Percentiles rank a stretch among this genome's conserved stretches.
Evolutionary conservation across 92 coral and sea anemone species (phyloP).

Genomic region (Micromussa lordhowensis): DNA sequence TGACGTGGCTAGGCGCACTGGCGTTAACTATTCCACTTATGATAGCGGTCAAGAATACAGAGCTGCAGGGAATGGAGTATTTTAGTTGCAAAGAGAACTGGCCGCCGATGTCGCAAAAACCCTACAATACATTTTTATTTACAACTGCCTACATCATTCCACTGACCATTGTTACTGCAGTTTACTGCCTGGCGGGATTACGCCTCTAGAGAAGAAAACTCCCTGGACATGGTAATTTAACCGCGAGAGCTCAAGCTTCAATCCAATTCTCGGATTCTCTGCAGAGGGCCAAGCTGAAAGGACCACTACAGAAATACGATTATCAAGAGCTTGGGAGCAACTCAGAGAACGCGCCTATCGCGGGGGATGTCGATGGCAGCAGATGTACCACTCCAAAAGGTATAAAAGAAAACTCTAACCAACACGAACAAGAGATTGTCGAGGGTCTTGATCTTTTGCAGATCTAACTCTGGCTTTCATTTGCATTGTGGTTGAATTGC

Average conservation of each 20-base stretch:
- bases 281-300: constrained; percentile 49
- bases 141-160: constrained; percentile 65
- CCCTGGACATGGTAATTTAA: constrained; percentile 69
- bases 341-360: constrained; percentile 19
- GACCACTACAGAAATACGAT: constrained; percentile 35
- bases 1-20: constrained; percentile 64
- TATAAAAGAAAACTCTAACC: constrained; percentile 13
- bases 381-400: constrained; percentile 12
- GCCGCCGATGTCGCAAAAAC: constrained; percentile 7
- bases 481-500: too few relatives aligned
- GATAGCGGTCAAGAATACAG: constrained; percentile 7
- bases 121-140: constrained; percentile 24
- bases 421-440: not conserved
- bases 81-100: constrained; percentile 40
- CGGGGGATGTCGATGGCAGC: constrained; percentile 4
- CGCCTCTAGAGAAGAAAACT: constrained; percentile 72
- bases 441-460: too few relatives aligned
- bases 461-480: too few relatives aligned
- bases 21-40: constrained; percentile 54
- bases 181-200: constrained; percentile 66
- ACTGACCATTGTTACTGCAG: constrained; percentile 38
- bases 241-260: constrained; percentile 53
- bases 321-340: not conserved
- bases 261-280: constrained; percentile 71
- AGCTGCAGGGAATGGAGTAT: not conserved